Percentiles rank a stretch among this genome's conserved stretches.
These are phyloP conservation scores for Regulus satrapa DNA, from an alignment of 2,113 vertebrate genomes.

Conservation along the genomic window DNA sequence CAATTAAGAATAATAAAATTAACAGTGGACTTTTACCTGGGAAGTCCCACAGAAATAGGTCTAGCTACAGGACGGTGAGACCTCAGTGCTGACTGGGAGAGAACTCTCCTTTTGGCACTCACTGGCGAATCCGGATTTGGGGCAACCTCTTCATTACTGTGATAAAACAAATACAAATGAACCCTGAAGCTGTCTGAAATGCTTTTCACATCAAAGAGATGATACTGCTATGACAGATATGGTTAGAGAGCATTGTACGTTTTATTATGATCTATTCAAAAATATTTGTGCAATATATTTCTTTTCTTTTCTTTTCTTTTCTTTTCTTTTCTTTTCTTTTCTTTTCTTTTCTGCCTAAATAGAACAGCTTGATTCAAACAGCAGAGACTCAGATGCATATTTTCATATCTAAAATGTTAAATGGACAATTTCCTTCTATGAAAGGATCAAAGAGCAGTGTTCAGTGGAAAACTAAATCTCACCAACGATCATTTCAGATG, in stretches of 20 bases:
- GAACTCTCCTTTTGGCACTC: conserved; percentile 83
- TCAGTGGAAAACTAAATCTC: not conserved
- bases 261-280: not conserved
- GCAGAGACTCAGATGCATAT: not conserved
- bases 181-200: not conserved
- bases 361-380: not conserved
- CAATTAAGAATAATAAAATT: not conserved
- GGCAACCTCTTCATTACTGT: conserved; percentile 70
- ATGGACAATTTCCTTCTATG: not conserved
- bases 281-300: not conserved
- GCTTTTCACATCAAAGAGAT: not conserved
- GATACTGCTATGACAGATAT: not conserved
- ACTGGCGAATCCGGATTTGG: conserved; percentile 73
- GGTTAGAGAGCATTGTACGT: rapidly evolving
- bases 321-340: too few relatives aligned
- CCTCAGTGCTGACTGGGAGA: conserved; percentile 89
- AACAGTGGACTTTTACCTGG: conserved; percentile 73
- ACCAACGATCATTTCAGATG: not conserved
- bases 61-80: conserved; percentile 94
- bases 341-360: not conserved
- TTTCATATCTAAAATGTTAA: not conserved
- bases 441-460: not conserved
- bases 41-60: conserved; percentile 81
- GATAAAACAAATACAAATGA: not conserved
- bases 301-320: not conserved